A percentile compares a stretch with the other conserved stretches of the same genome.
Evolutionary conservation across 2,888 invertebrate species (phyloP).

Genomic region (Pelosia muscerda): DNA sequence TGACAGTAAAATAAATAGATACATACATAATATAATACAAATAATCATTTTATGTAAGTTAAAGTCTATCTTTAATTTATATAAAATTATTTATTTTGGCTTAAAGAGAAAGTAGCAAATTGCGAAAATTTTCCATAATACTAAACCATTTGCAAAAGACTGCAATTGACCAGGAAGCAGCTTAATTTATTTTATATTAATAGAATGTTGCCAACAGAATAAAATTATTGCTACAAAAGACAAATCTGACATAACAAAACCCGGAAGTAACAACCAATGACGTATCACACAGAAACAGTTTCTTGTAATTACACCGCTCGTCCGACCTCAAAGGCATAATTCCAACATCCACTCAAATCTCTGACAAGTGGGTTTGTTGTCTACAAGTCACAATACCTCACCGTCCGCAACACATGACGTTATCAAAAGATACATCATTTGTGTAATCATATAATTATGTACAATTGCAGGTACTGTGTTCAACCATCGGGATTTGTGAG

Average conservation of each 20-base stretch:
- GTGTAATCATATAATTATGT: conserved; percentile 41
- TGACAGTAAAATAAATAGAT: too few relatives aligned
- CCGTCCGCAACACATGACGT: background rate
- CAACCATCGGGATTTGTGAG: conserved; percentile 39
- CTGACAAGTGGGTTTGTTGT: conserved; percentile 9
- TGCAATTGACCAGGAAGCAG: background rate
- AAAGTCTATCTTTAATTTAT: too few relatives aligned
- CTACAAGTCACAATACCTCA: background rate
- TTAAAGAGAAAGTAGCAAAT: too few relatives aligned
- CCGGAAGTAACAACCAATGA: background rate
- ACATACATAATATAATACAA: too few relatives aligned
- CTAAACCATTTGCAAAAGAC: background rate
- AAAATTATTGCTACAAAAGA: background rate
- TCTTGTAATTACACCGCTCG: background rate
- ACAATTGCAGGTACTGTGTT: conserved; percentile 41
- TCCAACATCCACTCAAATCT: background rate
- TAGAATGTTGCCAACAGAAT: background rate
- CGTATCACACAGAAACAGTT: background rate
- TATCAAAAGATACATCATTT: conserved; percentile 15
- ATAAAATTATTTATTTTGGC: too few relatives aligned
- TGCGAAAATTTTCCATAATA: too few relatives aligned
- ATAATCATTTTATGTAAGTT: too few relatives aligned
- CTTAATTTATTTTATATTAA: background rate
- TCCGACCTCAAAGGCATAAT: background rate
- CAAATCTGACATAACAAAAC: background rate